phyloP scores from a whole-genome alignment of 1,140 invertebrate species.

The Ceratina japonica region DNA sequence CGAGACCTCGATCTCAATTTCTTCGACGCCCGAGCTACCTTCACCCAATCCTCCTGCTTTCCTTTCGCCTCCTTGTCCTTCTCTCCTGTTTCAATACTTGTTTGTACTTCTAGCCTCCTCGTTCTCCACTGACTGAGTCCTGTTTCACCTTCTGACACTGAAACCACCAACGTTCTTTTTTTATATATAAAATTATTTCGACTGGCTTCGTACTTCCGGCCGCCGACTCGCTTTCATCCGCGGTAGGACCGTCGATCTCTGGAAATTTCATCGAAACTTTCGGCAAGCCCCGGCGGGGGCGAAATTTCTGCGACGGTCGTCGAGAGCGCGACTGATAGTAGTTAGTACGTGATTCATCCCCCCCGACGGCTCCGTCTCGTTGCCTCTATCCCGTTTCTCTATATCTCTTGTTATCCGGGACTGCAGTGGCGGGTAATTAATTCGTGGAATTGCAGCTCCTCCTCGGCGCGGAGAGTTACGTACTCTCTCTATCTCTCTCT shows the following conservation, averaged over 20 bases:
- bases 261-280: slow-evolving; percentile 40
- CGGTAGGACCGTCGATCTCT: background rate
- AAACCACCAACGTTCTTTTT: too few relatives aligned
- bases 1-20: slow-evolving; percentile 9
- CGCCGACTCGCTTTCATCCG: slow-evolving; percentile 22
- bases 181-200: too few relatives aligned
- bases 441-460: slow-evolving; percentile 40
- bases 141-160: too few relatives aligned
- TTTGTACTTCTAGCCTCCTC: too few relatives aligned
- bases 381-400: slow-evolving; percentile 1
- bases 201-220: too few relatives aligned
- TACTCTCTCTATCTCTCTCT: too few relatives aligned
- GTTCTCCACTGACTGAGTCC: background rate
- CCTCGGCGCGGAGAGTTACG: slow-evolving; percentile 5
- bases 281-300: too few relatives aligned
- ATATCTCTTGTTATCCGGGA: slow-evolving; percentile 40
- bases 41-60: background rate
- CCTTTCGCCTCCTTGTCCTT: background rate
- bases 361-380: background rate
- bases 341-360: slow-evolving; percentile 43
- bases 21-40: background rate
- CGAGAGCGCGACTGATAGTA: slow-evolving; percentile 33
- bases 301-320: slow-evolving; percentile 31
- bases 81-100: background rate
- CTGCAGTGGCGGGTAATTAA: slow-evolving; percentile 39